Evolutionary conservation across 2,113 vertebrate species (phyloP), one percentile per base, ranked within the genome.

Genomic region (Peucedramus taeniatus): DNA sequence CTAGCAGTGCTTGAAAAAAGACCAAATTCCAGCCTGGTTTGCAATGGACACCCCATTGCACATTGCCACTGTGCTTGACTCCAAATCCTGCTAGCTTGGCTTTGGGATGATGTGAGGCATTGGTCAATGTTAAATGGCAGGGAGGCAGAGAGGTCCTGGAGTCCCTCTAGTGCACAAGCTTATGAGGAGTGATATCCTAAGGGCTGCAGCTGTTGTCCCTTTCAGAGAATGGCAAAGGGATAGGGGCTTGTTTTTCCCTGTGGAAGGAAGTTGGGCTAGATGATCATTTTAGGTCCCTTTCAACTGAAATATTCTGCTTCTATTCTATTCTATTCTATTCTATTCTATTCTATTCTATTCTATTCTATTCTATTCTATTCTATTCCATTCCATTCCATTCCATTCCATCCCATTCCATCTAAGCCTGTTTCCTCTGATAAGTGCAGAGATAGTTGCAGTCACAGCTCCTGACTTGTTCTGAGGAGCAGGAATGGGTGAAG

Each of bases 51-150:
- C 21, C 9, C 16, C 21, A 7, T 15, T 53, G 31, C 74, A 37
- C 31, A 56, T 27, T 35, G 27, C 16, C 7, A 7, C 42, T 45
- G 28, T 76, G 71, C n/a, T 78, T 45, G 51, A 23, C 13, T 56
- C 11, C 57, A 88, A 45, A 85, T 42, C 39, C 51, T 0, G 0
- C 60, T 61, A 0, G 35, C 30, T 74, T 11, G 9, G 16, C 28
- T 74, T 33, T 37, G 26, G 63, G 76, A 23, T 54, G 15, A 26
- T 60, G 40, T n/a, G 44, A 82, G 37, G 35, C 7, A 10, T 27
- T 27, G 30, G 20, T 39, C 0, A 0, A 8, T 16, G 23, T 13
- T 69, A 60, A 75, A 60, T 0, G 1, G 6, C 2, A 18, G 17
- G 17, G 17, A 57, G 27, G 18, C 47, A 80, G 40, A 76, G 20